phyloP scores from a whole-genome alignment of 2,888 invertebrate genomes.

The Xestia xanthographa region DNA sequence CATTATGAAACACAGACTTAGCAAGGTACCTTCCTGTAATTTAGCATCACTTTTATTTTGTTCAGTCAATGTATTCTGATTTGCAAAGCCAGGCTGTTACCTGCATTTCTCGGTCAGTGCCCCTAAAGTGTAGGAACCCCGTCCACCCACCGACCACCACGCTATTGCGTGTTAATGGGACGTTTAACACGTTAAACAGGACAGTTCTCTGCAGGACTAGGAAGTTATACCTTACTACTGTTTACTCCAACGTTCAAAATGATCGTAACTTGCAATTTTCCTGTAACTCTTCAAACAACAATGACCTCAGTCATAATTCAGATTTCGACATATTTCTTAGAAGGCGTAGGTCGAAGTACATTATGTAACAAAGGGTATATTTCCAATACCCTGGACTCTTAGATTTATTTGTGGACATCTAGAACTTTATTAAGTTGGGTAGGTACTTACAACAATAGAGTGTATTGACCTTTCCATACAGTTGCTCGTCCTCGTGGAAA shows the following conservation, averaged over 20 bases:
- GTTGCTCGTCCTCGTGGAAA: constrained; percentile 28
- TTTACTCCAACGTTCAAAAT: constrained; percentile 17
- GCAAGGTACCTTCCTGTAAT: not conserved
- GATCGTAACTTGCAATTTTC: constrained; percentile 9
- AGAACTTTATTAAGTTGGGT: constrained; percentile 28
- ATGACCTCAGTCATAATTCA: constrained; percentile 53
- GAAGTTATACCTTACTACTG: constrained; percentile 23
- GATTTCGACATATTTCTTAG: constrained; percentile 3
- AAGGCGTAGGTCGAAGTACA: constrained; percentile 14
- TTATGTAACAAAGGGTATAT: constrained; percentile 5
- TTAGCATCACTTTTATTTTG: not conserved
- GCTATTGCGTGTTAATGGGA: constrained; percentile 49
- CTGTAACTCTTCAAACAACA: constrained; percentile 61
- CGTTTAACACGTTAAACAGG: constrained; percentile 39
- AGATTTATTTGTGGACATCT: constrained; percentile 26
- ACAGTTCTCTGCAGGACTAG: constrained; percentile 35
- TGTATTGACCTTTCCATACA: constrained; percentile 44
- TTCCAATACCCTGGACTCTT: not conserved
- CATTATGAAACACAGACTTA: not conserved
- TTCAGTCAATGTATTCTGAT: not conserved
- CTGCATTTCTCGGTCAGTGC: constrained; percentile 34
- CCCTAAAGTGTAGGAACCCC: constrained; percentile 35
- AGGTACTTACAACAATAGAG: constrained; percentile 26
- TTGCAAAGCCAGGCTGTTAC: not conserved
- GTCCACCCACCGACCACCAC: constrained; percentile 30